Evolutionary conservation across 2,888 invertebrate species (phyloP), one percentile per base, ranked within the genome.

Genomic region (Gymnoscelis rufifasciata): DNA sequence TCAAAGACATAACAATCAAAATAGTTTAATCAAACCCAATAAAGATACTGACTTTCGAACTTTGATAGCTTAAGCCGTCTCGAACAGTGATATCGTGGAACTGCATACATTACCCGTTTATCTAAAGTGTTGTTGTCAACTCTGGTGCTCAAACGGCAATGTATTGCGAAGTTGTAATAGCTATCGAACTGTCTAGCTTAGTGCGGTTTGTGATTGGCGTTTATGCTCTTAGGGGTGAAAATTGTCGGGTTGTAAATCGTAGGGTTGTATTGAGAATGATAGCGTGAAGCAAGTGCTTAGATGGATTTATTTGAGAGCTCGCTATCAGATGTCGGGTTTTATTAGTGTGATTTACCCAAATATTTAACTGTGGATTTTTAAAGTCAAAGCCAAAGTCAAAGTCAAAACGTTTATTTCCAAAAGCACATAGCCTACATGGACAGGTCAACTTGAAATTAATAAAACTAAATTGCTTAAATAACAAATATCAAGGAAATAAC

Each of bases 121-220:
- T 56, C 56, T 54, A 42, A 51, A 49, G 39, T 44, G 38, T 47
- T 48, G 56, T 57, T 57, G 39, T 44, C 31, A 39, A 51, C 36
- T 51, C 15, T 27, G 12, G 14, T 27, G 42, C 33, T 41, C 43
- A 37, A 38, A 23, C 46, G 42, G 45, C 54, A 47, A 45, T 45
- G 45, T 45, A 47, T 47, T 38, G 35, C 35, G 23, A 40, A 43
- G 12, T 51, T 35, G 40, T 45, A 54, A 53, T 48, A 50, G 55
- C 44, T 55, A 55, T 57, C 45, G 55, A 54, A 43, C 53, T 50
- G 51, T 50, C 50, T 46, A 47, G 54, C 42, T 55, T 44, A 51
- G 41, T 44, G 48, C 43, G 48, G 38, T 45, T 42, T 51, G 48
- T 55, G 38, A 51, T 39, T 48, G 39, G 39, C 30, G 36, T 30